phyloP scores from a whole-genome alignment of 2,797 vertebrate species.

The Oreochromis mossambicus region DNA sequence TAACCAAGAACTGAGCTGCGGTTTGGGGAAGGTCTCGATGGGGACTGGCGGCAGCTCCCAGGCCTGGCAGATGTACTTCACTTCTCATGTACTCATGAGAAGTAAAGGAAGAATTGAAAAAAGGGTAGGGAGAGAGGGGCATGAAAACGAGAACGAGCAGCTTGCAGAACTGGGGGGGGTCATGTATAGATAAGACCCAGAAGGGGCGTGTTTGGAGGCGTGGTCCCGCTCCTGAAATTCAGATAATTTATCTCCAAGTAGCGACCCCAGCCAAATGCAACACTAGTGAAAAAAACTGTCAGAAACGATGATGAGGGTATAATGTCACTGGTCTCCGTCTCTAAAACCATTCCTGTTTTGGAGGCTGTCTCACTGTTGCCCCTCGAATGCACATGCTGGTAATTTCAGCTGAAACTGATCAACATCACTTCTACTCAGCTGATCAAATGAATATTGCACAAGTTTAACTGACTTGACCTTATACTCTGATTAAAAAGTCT shows the following conservation, averaged over 20 bases:
- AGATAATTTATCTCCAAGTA: background rate
- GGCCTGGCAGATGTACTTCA: background rate
- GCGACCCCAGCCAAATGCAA: background rate
- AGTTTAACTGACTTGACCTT: background rate
- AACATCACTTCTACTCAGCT: background rate
- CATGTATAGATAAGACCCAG: background rate
- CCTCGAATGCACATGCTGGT: background rate
- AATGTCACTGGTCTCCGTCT: background rate
- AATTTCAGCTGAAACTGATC: background rate
- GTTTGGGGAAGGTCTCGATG: background rate
- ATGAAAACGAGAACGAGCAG: background rate
- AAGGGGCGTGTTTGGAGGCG: accelerated
- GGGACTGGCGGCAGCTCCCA: background rate
- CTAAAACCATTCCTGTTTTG: background rate
- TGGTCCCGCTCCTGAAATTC: background rate
- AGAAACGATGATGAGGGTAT: accelerated
- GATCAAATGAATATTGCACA: background rate
- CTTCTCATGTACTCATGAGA: background rate
- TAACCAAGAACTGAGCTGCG: background rate
- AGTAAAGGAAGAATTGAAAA: background rate
- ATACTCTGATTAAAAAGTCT: background rate
- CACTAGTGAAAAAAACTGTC: background rate
- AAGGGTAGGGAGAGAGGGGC: background rate
- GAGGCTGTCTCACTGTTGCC: background rate
- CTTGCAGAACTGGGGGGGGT: background rate